These are phyloP conservation scores for Chelonus insularis DNA, from an alignment of 1,140 invertebrate species.

Conservation along the genomic window DNA sequence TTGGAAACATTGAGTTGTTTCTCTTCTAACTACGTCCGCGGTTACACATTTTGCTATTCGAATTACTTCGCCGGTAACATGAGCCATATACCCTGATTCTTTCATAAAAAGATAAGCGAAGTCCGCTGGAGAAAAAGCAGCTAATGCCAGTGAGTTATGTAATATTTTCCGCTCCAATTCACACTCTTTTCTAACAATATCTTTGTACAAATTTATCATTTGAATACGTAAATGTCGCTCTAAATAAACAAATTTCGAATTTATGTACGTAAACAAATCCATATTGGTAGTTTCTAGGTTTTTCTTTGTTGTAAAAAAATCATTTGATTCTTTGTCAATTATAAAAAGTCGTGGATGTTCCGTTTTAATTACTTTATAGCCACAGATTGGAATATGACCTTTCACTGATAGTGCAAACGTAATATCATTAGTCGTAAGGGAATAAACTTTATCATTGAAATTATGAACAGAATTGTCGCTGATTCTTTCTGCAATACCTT, in stretches of 20 bases:
- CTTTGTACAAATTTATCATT: background rate
- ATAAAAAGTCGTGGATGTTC: background rate
- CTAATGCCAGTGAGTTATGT: constrained; percentile 21
- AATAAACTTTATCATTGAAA: background rate
- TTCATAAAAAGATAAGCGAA: constrained; percentile 37
- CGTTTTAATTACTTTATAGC: constrained; percentile 17
- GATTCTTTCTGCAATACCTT: background rate
- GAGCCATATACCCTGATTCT: constrained; percentile 32
- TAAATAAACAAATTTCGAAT: background rate
- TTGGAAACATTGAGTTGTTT: constrained; percentile 22
- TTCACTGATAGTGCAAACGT: constrained; percentile 16
- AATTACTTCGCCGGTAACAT: constrained; percentile 34
- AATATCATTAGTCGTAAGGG: background rate
- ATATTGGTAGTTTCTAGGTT: background rate
- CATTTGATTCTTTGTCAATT: background rate
- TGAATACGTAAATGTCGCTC: background rate
- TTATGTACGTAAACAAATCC: constrained; percentile 15
- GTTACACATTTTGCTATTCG: constrained; percentile 34
- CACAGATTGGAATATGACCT: background rate
- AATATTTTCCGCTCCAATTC: constrained; percentile 30
- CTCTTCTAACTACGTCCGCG: constrained; percentile 16
- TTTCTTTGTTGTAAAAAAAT: background rate
- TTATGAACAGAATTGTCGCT: background rate
- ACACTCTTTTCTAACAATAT: constrained; percentile 14
- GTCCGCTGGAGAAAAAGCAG: constrained; percentile 29